Evolutionary conservation across 92 coral and sea anemone species (phyloP).

Genomic region (Paragorgia papillata): DNA sequence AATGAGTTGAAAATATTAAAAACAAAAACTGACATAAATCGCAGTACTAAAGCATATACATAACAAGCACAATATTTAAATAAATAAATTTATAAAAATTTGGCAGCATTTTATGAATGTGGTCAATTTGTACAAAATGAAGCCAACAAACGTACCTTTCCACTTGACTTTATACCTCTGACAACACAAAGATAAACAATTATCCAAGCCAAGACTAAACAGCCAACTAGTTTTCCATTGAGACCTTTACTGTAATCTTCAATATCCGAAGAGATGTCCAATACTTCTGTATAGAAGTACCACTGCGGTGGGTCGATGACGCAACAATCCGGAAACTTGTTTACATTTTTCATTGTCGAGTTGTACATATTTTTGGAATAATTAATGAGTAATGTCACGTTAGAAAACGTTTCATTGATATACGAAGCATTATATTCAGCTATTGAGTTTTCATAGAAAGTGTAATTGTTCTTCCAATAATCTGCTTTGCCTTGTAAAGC

Average conservation of each 20-base stretch:
- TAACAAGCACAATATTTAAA: no score
- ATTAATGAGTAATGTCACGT: neutral
- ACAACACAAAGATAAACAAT: slow-evolving; percentile 92
- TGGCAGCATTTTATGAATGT: no score
- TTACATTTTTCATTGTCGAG: neutral
- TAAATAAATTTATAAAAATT: no score
- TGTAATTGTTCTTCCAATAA: slow-evolving; percentile 47
- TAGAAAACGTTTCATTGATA: no score
- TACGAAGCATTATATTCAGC: neutral
- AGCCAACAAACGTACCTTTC: slow-evolving; percentile 77
- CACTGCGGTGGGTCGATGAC: slow-evolving; percentile 95
- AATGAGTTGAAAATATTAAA: neutral
- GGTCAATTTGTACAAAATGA: no score
- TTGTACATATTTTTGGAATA: slow-evolving; percentile 1
- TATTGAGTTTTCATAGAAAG: slow-evolving; percentile 45
- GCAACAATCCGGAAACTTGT: slow-evolving; percentile 84
- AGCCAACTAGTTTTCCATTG: slow-evolving; percentile 86
- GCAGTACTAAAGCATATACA: no score
- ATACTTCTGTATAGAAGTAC: slow-evolving; percentile 87
- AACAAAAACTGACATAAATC: no score
- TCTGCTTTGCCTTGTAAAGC: slow-evolving; percentile 28
- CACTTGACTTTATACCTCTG: slow-evolving; percentile 97
- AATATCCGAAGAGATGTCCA: slow-evolving; percentile 80
- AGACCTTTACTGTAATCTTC: slow-evolving; percentile 82
- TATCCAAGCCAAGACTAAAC: slow-evolving; percentile 93